These are phyloP conservation scores for Peromyscus eremicus DNA, from an alignment of 2,797 vertebrate genomes.

Conservation along the genomic window DNA sequence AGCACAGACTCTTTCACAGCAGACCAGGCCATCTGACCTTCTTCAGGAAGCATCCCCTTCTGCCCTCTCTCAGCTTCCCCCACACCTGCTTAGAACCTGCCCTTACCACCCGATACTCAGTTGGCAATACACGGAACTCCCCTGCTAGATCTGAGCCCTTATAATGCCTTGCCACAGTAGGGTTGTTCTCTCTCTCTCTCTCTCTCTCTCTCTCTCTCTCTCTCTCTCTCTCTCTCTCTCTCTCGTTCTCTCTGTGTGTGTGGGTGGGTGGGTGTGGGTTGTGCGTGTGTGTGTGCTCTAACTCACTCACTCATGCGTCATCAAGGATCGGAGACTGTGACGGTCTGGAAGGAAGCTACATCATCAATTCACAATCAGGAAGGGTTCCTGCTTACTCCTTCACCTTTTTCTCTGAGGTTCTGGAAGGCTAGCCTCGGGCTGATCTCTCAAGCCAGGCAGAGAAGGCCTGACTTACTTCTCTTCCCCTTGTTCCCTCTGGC, in stretches of 20 bases:
- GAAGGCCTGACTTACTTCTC: neutral
- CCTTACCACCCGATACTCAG: accelerated
- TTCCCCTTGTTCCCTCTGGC: neutral
- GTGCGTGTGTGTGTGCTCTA: neutral
- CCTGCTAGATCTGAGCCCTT: neutral
- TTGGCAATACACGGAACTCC: neutral
- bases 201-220: neutral
- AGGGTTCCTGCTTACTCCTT: neutral
- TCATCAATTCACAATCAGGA: neutral
- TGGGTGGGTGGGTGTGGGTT: accelerated
- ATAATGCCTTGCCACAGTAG: accelerated
- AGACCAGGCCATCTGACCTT: neutral
- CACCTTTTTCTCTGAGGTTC: neutral
- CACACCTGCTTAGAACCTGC: neutral
- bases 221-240: neutral
- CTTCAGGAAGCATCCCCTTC: neutral
- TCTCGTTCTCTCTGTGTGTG: neutral
- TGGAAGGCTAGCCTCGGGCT: neutral
- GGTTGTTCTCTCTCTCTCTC: neutral
- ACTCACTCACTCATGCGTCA: neutral
- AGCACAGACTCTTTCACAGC: neutral
- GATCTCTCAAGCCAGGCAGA: neutral
- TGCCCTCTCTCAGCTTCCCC: neutral
- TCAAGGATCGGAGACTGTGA: neutral
- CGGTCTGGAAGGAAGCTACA: neutral